A percentile compares a stretch with the other conserved stretches of the same genome.
phyloP scores from a whole-genome alignment of 2,888 invertebrate genomes.

The Gnatocerus cornutus region DNA sequence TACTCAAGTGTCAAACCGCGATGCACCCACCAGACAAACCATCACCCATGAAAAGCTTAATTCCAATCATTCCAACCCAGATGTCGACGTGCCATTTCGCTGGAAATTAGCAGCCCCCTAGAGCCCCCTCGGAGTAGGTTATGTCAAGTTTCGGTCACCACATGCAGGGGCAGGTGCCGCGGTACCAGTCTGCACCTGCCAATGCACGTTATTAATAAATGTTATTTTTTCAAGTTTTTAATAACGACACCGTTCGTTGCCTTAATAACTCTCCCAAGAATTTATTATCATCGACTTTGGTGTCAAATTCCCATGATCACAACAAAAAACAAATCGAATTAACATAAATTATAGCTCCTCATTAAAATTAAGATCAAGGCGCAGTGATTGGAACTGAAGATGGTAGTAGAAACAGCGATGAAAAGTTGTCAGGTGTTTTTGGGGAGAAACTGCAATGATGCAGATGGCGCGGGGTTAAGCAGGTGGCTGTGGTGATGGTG shows the following conservation, averaged over 20 bases:
- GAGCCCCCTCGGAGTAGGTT: conserved; percentile 39
- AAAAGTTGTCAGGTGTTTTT: conserved; percentile 21
- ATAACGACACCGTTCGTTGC: conserved; percentile 15
- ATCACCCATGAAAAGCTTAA: conserved; percentile 11
- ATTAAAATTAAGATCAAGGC: conserved; percentile 11
- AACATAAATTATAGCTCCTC: conserved; percentile 29
- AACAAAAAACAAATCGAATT: conserved; percentile 33
- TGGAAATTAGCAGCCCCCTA: conserved; percentile 21
- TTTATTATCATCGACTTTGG: conserved; percentile 10
- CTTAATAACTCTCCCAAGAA: conserved; percentile 15
- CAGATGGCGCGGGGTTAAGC: conserved; percentile 2
- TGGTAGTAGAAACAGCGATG: background rate
- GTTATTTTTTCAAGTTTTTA: conserved; percentile 27
- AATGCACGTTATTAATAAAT: conserved; percentile 46
- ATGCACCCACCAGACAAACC: conserved; percentile 7
- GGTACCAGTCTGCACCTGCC: conserved; percentile 40
- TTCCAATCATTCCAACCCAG: conserved; percentile 14
- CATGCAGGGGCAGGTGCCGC: conserved; percentile 48
- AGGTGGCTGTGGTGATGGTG: conserved; percentile 5
- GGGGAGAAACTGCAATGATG: conserved; percentile 4
- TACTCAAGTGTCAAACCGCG: conserved; percentile 26
- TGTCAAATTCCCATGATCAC: conserved; percentile 22
- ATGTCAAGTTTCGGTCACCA: conserved; percentile 44
- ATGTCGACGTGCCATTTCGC: conserved; percentile 15
- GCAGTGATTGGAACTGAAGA: conserved; percentile 8